Evolutionary conservation across 2,888 invertebrate genomes (phyloP).

Genomic region (Philereme transversata): DNA sequence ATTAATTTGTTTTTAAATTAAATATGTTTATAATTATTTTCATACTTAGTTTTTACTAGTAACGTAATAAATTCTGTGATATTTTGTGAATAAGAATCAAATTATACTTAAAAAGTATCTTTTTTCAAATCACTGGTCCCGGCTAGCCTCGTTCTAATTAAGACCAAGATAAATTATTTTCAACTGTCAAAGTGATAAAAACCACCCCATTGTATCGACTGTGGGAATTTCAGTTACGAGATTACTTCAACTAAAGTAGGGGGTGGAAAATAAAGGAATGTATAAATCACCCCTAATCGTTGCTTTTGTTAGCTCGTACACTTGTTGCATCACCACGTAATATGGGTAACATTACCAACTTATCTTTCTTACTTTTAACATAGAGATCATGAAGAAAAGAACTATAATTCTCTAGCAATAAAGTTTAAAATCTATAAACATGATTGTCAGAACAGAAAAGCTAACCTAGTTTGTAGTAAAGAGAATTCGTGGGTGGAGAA

Average conservation of each 20-base stretch:
- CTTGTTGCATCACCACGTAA: conserved; percentile 75
- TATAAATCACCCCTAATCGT: conserved; percentile 82
- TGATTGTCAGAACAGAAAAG: not conserved
- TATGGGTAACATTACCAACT: conserved; percentile 48
- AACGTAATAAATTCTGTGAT: too few species aligned
- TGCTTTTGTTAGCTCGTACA: conserved; percentile 70
- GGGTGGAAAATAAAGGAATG: conserved; percentile 78
- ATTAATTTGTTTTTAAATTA: not conserved
- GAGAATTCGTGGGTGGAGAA: conserved; percentile 64
- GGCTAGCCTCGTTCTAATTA: not conserved
- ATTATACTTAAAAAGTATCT: too few species aligned
- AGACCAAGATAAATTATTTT: conserved; percentile 31
- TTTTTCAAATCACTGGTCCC: too few species aligned
- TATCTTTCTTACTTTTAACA: conserved; percentile 14
- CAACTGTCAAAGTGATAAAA: conserved; percentile 44
- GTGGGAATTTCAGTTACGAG: conserved; percentile 81
- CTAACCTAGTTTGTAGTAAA: conserved; percentile 39
- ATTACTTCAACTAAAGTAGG: conserved; percentile 60
- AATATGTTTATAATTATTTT: not conserved
- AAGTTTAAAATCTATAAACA: conserved; percentile 5
- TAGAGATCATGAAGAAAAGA: not conserved
- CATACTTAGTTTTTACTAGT: too few species aligned
- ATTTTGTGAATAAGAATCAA: not conserved
- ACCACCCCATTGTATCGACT: conserved; percentile 49
- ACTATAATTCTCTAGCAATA: conserved; percentile 32